Evolutionary conservation across 2,113 vertebrate genomes (phyloP), one percentile per base, ranked within the genome.

Genomic region (Cyphotilapia sp.): DNA sequence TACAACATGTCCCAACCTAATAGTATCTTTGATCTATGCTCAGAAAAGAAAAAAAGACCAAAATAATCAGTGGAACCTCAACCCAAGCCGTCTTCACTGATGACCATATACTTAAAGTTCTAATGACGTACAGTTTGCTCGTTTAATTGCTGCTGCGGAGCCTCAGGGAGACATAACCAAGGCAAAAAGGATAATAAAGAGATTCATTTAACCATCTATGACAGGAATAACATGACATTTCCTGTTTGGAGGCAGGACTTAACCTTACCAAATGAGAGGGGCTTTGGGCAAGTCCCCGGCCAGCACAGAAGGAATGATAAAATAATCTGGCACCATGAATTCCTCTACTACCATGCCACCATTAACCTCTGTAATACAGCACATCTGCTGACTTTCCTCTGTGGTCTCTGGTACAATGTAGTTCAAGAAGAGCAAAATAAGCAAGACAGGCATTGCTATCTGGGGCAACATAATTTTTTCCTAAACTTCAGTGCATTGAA

Each of bases 381-480:
- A 31, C 74, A 78, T 49, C 42, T 78, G 74, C 45, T 51, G 6
- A 12, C 74, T 78, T 78, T 31, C 27, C 74, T 78, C 45, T 49
- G 27, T 31, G 74, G 74, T 31, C 16, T 78, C 45, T 29, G 45
- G 74, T 47, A 78, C 45, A 49, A 19, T 19, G 45, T 31, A 49
- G 71, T 76, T 76, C 4, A 49, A 63, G 76, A 63, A 0, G 69
- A 69, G 80, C 86, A 80, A 76, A 76, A 31, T 17, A 76, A 49
- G 42, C 24, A 76, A 8, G 63, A 33, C 13, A 80, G 84, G 63
- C 22, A 71, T 84, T 81, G 76, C 53, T 81, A 56, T 87, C 74
- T 85, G n/a, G 78, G 78, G 29, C 66, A 78, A 74, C 80, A 49
- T 63, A 42, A 11, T 87, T 66, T 80, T 11, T 57, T 19, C 38